Percentiles rank a stretch among this genome's conserved stretches.
Conservation (phyloP, 2,888 invertebrate genomes). For the Erannis defoliaria region DNA sequence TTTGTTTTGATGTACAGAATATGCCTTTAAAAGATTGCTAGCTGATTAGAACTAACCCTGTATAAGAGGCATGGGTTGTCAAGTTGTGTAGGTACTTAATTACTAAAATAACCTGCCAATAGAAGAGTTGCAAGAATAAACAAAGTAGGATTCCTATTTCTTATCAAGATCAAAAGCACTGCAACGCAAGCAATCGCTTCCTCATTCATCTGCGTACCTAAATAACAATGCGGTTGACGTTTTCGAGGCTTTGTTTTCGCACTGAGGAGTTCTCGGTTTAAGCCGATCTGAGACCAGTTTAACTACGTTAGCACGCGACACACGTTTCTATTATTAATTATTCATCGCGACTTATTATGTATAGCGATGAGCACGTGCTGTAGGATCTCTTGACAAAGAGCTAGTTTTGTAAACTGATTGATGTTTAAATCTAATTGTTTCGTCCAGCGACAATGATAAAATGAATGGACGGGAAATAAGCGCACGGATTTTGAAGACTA, state of each 20-base stretch:
- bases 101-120: too few relatives aligned
- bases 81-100: too few relatives aligned
- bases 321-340: constrained; percentile 32
- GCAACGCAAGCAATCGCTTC: constrained; percentile 18
- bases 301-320: constrained; percentile 8
- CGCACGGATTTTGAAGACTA: too few relatives aligned
- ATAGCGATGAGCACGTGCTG: constrained; percentile 24
- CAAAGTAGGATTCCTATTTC: neutral
- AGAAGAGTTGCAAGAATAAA: neutral
- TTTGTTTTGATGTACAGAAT: too few relatives aligned
- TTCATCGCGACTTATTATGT: constrained; percentile 31
- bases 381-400: constrained; percentile 17
- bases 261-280: constrained; percentile 19
- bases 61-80: neutral
- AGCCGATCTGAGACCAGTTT: constrained; percentile 17
- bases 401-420: constrained; percentile 13
- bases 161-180: constrained; percentile 4
- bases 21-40: too few relatives aligned
- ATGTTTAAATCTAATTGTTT: constrained; percentile 8
- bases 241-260: constrained; percentile 35
- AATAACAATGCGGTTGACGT: constrained; percentile 28
- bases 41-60: too few relatives aligned
- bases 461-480: too few relatives aligned
- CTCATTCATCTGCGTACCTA: constrained; percentile 29
- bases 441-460: neutral